Base-by-base conservation (phyloP, 2,113 vertebrate species). In the Ciconia maguari region DNA sequence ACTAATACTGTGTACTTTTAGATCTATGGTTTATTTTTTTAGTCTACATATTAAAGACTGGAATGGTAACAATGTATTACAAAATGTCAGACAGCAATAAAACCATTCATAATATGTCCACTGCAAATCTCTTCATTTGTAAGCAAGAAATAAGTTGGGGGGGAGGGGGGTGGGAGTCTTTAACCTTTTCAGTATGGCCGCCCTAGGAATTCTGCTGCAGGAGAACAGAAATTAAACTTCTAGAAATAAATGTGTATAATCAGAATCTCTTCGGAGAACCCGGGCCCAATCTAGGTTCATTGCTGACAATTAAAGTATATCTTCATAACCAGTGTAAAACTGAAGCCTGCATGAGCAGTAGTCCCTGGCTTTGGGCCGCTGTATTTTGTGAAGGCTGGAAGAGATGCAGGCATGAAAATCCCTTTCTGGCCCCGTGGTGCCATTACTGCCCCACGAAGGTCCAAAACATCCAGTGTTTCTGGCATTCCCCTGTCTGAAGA, bases 21-120 rank as follows among this genome's bases (percentile, higher is more conserved):
- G 95, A 97, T 81, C 72, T 74, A 7, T 87, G 74, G 34, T 94
- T 92, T 96, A 93, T 97, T 97, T 96, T 96, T 94, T 87, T 96
- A 96, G 81, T 94, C 72, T 92, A 54, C 66, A 6, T 94, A 92
- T 75, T 89, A 83, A 90, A 87, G 93, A 94, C 90, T 95, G 97
- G 94, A 92, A 92, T 22, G 54, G 80, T 96, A 96, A 94, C 90
- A 84, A 51, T 95, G 88, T 96, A 96, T 88, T 77, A 60, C 55
- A 81, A 66, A 95, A 65, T 69, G 54, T 61, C 88, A 87, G 57
- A 81, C 36, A 80, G 66, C 84, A 97, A 97, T 97, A 97, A 97
- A 97, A 48, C 69, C 54, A 48, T 87, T 90, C 90, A 58, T 61
- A 62, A 66, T 80, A 55, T 14, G 36, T 41, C 20, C 44, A 41